Base-by-base conservation (phyloP, 2,113 vertebrate species). In the Felis chaus region DNA sequence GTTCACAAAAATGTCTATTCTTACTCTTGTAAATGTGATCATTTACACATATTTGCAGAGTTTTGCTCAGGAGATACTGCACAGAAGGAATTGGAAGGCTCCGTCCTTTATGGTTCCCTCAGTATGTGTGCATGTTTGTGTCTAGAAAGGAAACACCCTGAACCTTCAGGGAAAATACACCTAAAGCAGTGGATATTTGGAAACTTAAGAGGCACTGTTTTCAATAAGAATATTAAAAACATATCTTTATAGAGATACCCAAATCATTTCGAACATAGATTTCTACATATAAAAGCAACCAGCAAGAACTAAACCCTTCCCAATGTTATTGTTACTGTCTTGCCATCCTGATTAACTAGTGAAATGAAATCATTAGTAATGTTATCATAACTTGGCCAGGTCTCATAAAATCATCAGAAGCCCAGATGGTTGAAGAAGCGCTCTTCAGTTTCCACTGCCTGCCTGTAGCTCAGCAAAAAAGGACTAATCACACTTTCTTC, bases 401-500 rank as follows among this genome's bases (percentile, higher is more conserved):
- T 41, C 19, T 90, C 27, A 31, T 65, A 81, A 95, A 86, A 81
- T 96, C 41, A 69, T 69, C 63, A 76, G 57, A 82, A 89, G 57
- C 8, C 33, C 6, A 33, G 16, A 82, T 36, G 25, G 13, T 25
- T 63, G 50, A 76, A 63, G 14, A 57, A 31, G 19, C 4, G 7
- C 85, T 63, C 4, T 94, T 84, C 16, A 27, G 23, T 50, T 73
- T 88, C 31, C 27, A 53, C 4, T n/a, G 14, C 23, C 33, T 81
- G 27, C 14, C 55, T 65, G 33, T 29, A 57, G 8, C n/a, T 50
- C 78, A 92, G 53, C 33, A 78, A 89, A 39, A 71, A 93, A 69
- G 1, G 2, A 95, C 16, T 36, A 39, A 23, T 29, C 71, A 13
- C 3, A 36, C 29, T 55, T 41, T 74, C 36, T 87, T 93, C 39